Evolutionary conservation across 2,797 vertebrate genomes (phyloP), one percentile per base, ranked within the genome.

Genomic region (Mormyrus proboscirostris): DNA sequence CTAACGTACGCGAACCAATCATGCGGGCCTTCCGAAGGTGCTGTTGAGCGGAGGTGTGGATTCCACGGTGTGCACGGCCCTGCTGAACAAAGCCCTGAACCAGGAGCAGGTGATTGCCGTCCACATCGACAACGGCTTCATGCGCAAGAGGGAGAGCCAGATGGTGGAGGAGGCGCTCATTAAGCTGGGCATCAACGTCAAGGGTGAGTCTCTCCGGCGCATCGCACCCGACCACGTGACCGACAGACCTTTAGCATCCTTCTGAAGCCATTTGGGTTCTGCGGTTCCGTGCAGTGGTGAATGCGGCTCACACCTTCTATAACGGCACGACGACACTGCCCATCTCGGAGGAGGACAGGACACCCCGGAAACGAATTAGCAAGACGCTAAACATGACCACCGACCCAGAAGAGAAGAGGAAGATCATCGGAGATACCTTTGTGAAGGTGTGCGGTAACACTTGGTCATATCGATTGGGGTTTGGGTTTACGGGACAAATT

Each of bases 301-400:
- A 99, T 86, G 98, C 99, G 44, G 98, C 99, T 89, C 99, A 99
- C 95, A 99, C 98, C 0, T 99, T 99, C 95, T 99, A 99, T 91
- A 99, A 99, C 0, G 99, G 99, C 91, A 99, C 99, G 16, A 99
- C 99, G 62, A 99, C 98, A 76, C 96, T 99, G 88, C 99, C 99
- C 90, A 99, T 99, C 94, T 99, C 99, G 0, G 98, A 99, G 19
- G 99, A 99, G 93, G 99, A 99, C 93, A 95, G 98, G 91, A 99
- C 99, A 1, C 98, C 99, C 89, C 95, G 99, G 55, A 99, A 99
- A 94, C 97, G 99, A 92, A 99, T 99, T 89, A 99, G 99, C 95
- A 99, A 99, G 93, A 99, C 99, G 0, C 94, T 99, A 89, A 99
- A 99, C 91, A 99, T 99, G 99, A 99, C 98, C 25, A 99, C 98